Percentiles rank a stretch among this genome's conserved stretches.
Conservation (phyloP, 2,888 invertebrate species). For the Eremobia ochroleuca region DNA sequence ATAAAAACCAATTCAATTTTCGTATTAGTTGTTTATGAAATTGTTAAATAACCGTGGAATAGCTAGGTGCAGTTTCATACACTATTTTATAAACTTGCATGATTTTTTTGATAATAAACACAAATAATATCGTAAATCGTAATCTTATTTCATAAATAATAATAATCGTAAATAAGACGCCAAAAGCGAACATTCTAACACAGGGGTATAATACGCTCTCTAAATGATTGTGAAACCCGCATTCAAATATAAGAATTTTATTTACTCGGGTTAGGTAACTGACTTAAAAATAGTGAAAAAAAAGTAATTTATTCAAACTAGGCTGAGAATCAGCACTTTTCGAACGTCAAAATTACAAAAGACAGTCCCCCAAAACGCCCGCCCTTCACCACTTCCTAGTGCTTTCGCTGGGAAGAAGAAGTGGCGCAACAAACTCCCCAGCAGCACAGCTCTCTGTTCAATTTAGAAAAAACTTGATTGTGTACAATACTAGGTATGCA, state of each 20-base stretch:
- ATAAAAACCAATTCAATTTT: neutral
- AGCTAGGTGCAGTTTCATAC: neutral
- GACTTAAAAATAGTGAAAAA: neutral
- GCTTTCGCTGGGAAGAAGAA: no score
- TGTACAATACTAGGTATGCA: no score
- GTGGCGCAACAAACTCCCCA: no score
- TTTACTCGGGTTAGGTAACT: neutral
- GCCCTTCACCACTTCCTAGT: no score
- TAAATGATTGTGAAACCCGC: neutral
- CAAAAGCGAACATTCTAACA: neutral
- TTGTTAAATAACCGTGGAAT: neutral
- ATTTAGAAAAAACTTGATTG: no score
- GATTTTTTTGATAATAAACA: neutral
- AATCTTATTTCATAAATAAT: no score
- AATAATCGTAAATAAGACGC: neutral
- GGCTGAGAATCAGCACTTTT: no score
- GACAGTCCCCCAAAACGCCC: no score
- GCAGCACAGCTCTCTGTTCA: no score
- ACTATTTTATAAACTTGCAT: neutral
- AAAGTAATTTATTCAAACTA: no score
- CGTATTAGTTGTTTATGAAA: neutral
- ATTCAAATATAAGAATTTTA: no score
- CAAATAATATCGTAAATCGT: neutral
- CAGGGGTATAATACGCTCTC: neutral
- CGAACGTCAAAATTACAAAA: no score